phyloP scores from a whole-genome alignment of 1,140 invertebrate genomes.

The Polyergus mexicanus region DNA sequence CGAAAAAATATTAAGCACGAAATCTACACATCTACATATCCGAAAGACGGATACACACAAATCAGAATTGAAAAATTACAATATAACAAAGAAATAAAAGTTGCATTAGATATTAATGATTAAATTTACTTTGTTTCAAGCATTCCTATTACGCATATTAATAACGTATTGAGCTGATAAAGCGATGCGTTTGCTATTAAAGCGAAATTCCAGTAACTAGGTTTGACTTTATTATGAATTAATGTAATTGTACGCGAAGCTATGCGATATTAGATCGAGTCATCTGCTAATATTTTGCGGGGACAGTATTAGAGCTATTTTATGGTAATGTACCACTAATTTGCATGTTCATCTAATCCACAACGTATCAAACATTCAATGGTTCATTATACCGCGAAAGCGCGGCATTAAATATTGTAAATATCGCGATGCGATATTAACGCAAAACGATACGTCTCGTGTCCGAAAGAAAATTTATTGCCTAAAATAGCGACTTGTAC shows the following conservation, averaged over 20 bases:
- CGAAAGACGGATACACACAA: background rate
- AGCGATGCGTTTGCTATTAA: conserved; percentile 26
- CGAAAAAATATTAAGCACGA: conserved; percentile 15
- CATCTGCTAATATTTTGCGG: conserved; percentile 40
- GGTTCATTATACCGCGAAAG: conserved; percentile 24
- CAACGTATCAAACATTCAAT: conserved; percentile 58
- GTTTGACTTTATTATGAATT: conserved; percentile 58
- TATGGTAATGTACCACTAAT: conserved; percentile 53
- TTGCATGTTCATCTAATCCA: conserved; percentile 57
- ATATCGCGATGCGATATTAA: conserved; percentile 32
- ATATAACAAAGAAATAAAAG: background rate
- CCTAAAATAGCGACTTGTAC: background rate
- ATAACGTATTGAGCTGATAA: background rate
- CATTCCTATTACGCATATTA: background rate
- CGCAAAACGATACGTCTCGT: background rate
- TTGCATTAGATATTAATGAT: background rate
- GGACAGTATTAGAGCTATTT: conserved; percentile 54
- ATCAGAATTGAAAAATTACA: background rate
- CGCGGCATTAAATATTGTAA: conserved; percentile 45
- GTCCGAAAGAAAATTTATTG: conserved; percentile 33
- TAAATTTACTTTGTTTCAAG: conserved; percentile 23
- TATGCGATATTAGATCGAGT: conserved; percentile 48
- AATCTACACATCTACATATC: too few relatives aligned
- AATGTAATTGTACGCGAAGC: conserved; percentile 44
- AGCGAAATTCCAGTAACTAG: conserved; percentile 40